Conservation (phyloP, 2,888 invertebrate genomes). For the Andrena bicolor region DNA sequence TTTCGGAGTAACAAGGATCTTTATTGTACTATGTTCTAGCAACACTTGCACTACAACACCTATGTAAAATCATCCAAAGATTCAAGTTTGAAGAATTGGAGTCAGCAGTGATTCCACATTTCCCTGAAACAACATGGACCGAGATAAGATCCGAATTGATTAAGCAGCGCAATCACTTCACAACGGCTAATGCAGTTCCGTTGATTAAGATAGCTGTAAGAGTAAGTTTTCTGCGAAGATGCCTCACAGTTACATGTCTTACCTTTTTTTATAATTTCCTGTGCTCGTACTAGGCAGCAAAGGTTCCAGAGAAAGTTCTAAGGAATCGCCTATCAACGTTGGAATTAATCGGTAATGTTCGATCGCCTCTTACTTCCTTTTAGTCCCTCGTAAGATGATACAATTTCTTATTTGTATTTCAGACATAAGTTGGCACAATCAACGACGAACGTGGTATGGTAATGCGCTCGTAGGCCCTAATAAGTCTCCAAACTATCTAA, state of each 20-base stretch:
- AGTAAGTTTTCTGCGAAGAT: slow-evolving; percentile 67
- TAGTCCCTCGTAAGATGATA: not conserved
- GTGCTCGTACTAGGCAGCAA: slow-evolving; percentile 64
- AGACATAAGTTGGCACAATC: slow-evolving; percentile 79
- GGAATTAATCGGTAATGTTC: slow-evolving; percentile 75
- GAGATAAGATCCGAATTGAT: slow-evolving; percentile 71
- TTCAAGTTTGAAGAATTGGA: slow-evolving; percentile 81
- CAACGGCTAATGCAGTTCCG: slow-evolving; percentile 63
- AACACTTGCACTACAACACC: slow-evolving; percentile 33
- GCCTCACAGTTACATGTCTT: not conserved
- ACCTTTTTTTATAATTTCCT: slow-evolving; percentile 11
- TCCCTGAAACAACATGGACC: slow-evolving; percentile 79
- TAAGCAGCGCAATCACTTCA: slow-evolving; percentile 72
- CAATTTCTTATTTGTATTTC: slow-evolving; percentile 26
- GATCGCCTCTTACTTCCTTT: not conserved
- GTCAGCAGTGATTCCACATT: slow-evolving; percentile 72
- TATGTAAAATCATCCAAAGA: slow-evolving; percentile 68
- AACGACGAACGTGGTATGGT: slow-evolving; percentile 75
- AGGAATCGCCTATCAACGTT: slow-evolving; percentile 72
- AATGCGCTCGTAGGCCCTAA: slow-evolving; percentile 63
- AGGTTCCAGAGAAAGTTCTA: slow-evolving; percentile 65
- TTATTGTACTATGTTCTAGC: slow-evolving; percentile 32
- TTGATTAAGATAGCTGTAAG: slow-evolving; percentile 70
- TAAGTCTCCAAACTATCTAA: slow-evolving; percentile 20
- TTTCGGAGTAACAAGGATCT: not conserved